Percentiles rank a stretch among this genome's conserved stretches.
Evolutionary conservation across 2,797 vertebrate genomes (phyloP).

Genomic region (Phylloscopus collybita): DNA sequence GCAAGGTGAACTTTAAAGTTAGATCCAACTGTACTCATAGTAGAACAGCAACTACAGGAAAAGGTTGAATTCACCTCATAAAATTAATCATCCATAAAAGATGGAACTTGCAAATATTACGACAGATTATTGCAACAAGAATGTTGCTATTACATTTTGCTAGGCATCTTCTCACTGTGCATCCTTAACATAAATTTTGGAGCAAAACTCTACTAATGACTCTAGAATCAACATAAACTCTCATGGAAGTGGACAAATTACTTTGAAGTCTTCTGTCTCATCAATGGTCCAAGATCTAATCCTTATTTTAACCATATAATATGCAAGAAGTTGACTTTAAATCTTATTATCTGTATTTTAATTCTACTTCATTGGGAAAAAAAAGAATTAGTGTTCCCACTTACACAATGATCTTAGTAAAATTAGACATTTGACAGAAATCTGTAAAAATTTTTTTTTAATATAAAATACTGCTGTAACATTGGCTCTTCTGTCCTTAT

Average conservation of each 20-base stretch:
- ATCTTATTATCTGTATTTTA: neutral
- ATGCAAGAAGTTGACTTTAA: neutral
- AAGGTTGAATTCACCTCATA: neutral
- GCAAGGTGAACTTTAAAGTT: neutral
- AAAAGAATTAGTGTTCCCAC: neutral
- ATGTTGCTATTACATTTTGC: neutral
- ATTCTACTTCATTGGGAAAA: neutral
- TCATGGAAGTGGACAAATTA: neutral
- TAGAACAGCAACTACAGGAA: neutral
- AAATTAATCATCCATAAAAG: neutral
- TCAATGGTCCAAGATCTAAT: neutral
- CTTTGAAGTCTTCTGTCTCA: neutral
- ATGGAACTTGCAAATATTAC: neutral
- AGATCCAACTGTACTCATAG: neutral
- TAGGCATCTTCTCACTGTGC: neutral
- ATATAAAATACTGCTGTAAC: neutral
- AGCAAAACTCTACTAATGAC: neutral
- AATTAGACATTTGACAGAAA: conserved; percentile 6
- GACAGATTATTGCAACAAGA: neutral
- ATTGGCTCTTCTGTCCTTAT: conserved; percentile 41
- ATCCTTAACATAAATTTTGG: neutral
- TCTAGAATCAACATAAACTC: neutral
- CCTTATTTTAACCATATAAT: neutral
- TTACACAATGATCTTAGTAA: neutral
- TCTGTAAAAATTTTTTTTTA: neutral